Evolutionary conservation across 2,888 invertebrate genomes (phyloP), one percentile per base, ranked within the genome.

Genomic region (Sinopyrophorus schimmeli): DNA sequence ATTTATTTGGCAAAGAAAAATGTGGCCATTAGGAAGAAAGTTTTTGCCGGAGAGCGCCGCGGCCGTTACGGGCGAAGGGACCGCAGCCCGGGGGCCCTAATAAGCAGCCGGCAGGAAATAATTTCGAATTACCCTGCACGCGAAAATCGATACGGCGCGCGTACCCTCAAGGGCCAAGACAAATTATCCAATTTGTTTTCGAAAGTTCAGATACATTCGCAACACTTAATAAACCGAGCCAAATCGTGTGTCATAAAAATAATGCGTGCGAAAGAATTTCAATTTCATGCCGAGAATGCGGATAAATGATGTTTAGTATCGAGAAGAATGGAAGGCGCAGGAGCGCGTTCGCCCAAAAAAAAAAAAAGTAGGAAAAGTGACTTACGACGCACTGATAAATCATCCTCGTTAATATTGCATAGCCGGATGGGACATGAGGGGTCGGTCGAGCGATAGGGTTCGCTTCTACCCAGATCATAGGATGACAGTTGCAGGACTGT

Each of bases 181-280:
- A 67, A 68, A 69, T 68, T 64, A 64, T 64, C 63, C 67, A 67
- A 69, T 68, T 67, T 67, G 66, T 66, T 65, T 64, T 58, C 62
- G 50, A 58, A 62, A 62, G 64, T 60, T 64, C 60, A 59, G 61
- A 66, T 64, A 66, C 60, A 63, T 67, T 63, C 63, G 55, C 55
- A 58, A 60, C 64, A 64, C 64, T 67, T 65, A 66, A 67, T 67
- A 66, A 66, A 66, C 59, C 59, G 35, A 18, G 53, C 55, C 39
- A 59, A 63, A 62, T 61, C 58, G 61, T 58, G 53, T 58, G 61
- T 63, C 60, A 61, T 60, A 64, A 63, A 59, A 59, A 59, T 64
- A 62, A 60, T 64, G 59, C 59, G 59, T 61, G 55, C 52, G 50
- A 60, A 62, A 63, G 63, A 63, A 63, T 62, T 63, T 64, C 61